A percentile compares a stretch with the other conserved stretches of the same genome.
Conservation (phyloP, 2,113 vertebrate species). For the Megaceryle torquata region DNA sequence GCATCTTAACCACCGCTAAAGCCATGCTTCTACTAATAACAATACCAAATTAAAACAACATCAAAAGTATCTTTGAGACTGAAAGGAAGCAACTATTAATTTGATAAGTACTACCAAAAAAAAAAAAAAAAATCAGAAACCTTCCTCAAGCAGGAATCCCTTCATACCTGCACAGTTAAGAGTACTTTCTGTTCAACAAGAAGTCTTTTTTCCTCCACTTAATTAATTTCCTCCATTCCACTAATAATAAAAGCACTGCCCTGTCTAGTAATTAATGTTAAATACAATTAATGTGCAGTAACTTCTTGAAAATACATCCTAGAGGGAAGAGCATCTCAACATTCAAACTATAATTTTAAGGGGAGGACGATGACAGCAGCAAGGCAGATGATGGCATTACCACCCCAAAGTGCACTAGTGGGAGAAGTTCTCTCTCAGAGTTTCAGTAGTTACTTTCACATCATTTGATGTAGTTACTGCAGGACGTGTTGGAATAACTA, state of each 20-base stretch:
- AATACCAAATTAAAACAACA: background rate
- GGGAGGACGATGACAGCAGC: background rate
- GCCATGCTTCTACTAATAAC: background rate
- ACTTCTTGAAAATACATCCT: background rate
- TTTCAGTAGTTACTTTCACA: background rate
- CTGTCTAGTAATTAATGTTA: conserved; percentile 2
- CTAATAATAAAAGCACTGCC: conserved; percentile 12
- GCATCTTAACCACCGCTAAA: background rate
- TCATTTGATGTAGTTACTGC: background rate
- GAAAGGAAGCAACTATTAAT: conserved; percentile 14
- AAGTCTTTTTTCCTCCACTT: background rate
- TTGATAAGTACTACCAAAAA: background rate
- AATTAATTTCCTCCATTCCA: background rate
- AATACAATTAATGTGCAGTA: background rate
- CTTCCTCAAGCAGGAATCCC: conserved; percentile 13
- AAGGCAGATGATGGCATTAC: background rate
- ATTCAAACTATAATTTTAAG: background rate
- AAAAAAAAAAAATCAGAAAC: conserved; percentile 48
- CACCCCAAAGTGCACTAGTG: background rate
- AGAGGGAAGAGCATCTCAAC: background rate
- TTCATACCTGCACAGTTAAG: background rate
- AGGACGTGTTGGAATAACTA: background rate
- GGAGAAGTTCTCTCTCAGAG: background rate
- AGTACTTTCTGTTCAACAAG: background rate
- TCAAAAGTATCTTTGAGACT: background rate